Conservation (phyloP, 2,113 vertebrate genomes). For the Calonectris borealis region DNA sequence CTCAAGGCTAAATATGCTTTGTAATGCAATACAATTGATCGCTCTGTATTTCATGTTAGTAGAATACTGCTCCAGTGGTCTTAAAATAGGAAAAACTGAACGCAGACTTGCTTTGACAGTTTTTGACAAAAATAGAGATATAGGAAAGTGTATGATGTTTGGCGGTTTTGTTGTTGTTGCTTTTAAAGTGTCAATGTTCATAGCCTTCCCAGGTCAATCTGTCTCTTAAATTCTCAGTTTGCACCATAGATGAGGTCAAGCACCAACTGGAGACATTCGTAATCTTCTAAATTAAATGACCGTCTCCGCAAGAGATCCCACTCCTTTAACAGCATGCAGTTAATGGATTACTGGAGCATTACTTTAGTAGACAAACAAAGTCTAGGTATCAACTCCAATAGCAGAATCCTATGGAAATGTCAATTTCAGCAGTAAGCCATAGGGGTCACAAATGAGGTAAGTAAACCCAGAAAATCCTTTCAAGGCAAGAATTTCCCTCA, state of each 20-base stretch:
- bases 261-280: background rate
- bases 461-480: constrained; percentile 54
- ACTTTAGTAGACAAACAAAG: background rate
- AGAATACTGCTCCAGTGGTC: background rate
- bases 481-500: constrained; percentile 12
- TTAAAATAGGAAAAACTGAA: background rate
- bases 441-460: constrained; percentile 19
- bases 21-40: background rate
- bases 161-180: background rate
- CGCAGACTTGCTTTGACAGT: background rate
- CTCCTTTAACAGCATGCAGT: background rate
- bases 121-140: background rate
- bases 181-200: background rate
- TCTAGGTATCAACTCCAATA: background rate
- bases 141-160: background rate
- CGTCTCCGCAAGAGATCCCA: background rate
- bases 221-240: background rate
- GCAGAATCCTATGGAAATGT: background rate
- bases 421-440: background rate
- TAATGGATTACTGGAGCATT: background rate
- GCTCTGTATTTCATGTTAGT: background rate
- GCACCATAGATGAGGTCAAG: background rate
- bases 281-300: background rate
- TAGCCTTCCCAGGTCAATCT: background rate
- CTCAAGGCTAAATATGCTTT: constrained; percentile 1